Conservation (phyloP, 2,113 vertebrate genomes). For the Urocolius indicus region DNA sequence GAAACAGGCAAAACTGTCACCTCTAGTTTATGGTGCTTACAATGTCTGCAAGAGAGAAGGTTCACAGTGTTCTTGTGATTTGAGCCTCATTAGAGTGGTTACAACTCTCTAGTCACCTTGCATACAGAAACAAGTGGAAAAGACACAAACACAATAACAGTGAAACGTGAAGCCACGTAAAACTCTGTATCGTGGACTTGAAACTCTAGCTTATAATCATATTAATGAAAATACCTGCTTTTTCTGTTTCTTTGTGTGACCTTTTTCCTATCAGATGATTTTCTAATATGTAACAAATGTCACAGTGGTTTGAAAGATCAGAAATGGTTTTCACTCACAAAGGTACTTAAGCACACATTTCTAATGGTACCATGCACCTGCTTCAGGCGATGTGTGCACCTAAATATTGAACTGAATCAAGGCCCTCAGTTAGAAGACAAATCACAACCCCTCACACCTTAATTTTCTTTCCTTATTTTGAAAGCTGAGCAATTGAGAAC, state of each 20-base stretch:
- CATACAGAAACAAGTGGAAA: neutral
- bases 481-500: neutral
- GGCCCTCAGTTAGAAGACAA: neutral
- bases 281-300: neutral
- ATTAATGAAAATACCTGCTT: neutral
- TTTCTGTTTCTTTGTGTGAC: neutral
- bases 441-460: neutral
- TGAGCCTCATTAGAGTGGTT: neutral
- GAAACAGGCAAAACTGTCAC: neutral
- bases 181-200: neutral
- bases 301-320: neutral
- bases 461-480: conserved; percentile 22
- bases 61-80: neutral
- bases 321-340: neutral
- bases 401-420: neutral
- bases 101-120: neutral
- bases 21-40: neutral
- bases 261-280: neutral
- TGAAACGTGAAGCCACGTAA: neutral
- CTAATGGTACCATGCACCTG: accelerated
- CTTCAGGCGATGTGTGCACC: neutral
- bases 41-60: neutral
- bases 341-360: neutral
- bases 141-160: neutral
- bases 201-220: neutral